A percentile compares a stretch with the other conserved stretches of the same genome.
These are phyloP conservation scores for Eurystomus gularis DNA, from an alignment of 2,113 vertebrate genomes.

Conservation along the genomic window DNA sequence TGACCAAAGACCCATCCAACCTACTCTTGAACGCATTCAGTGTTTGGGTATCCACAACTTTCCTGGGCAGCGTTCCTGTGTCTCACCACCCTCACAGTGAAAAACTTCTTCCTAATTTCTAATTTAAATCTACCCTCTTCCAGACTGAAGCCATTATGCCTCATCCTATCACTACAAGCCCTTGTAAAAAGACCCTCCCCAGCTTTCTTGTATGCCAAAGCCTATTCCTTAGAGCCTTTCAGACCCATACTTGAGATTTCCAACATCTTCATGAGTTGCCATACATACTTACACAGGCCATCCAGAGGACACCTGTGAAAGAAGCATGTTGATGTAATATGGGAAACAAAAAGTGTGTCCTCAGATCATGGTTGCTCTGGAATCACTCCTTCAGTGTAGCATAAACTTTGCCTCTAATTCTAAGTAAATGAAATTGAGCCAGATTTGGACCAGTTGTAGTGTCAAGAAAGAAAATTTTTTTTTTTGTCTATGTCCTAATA, in stretches of 20 bases:
- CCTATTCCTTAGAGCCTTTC: not conserved
- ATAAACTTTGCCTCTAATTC: not conserved
- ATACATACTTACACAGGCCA: not conserved
- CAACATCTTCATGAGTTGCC: not conserved
- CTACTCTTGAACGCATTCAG: too few species aligned
- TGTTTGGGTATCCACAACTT: too few species aligned
- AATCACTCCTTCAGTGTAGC: not conserved
- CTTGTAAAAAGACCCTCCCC: too few species aligned
- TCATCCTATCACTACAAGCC: too few species aligned
- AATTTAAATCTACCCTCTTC: too few species aligned
- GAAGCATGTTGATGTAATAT: fast-evolving
- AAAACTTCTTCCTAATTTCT: too few species aligned
- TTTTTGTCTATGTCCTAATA: not conserved
- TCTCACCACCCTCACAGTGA: too few species aligned
- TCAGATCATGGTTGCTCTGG: not conserved
- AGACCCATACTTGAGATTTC: not conserved
- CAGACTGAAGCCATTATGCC: too few species aligned
- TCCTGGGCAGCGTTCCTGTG: too few species aligned
- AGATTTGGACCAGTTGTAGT: not conserved
- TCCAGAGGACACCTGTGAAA: not conserved
- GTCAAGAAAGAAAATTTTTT: not conserved
- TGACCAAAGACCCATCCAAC: too few species aligned
- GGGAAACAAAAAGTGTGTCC: not conserved
- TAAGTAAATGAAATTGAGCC: not conserved
- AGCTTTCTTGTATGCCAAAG: not conserved